Conservation (phyloP, 2,888 invertebrate genomes). For the Aspidiotus rigidus region DNA sequence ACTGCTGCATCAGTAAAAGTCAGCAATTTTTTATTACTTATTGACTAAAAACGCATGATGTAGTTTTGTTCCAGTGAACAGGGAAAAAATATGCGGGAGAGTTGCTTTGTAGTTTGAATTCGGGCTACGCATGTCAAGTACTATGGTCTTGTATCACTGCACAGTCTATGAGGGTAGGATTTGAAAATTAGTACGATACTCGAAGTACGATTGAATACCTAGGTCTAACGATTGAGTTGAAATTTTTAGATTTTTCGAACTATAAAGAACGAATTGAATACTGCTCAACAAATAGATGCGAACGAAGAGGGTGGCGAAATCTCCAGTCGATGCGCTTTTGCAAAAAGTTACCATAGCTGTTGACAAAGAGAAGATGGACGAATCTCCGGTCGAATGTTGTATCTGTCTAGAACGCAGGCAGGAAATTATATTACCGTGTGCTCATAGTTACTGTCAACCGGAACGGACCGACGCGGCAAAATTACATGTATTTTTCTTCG, state of each 20-base stretch:
- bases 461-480: too few species aligned
- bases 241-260: constrained; percentile 37
- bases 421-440: constrained; percentile 58
- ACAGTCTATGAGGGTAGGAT: constrained; percentile 54
- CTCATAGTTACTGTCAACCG: constrained; percentile 60
- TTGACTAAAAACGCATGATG: too few species aligned
- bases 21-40: too few species aligned
- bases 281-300: constrained; percentile 20
- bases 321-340: neutral
- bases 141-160: too few species aligned
- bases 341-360: constrained; percentile 18
- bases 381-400: constrained; percentile 53
- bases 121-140: too few species aligned
- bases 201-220: too few species aligned
- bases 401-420: constrained; percentile 63
- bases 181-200: neutral
- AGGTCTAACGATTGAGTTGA: too few species aligned
- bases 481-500: too few species aligned
- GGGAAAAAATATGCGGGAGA: too few species aligned
- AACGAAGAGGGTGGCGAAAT: neutral
- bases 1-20: too few species aligned
- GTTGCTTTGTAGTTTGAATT: too few species aligned
- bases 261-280: constrained; percentile 21
- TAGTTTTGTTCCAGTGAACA: too few species aligned
- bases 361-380: constrained; percentile 30